A percentile compares a stretch with the other conserved stretches of the same genome.
phyloP scores from a whole-genome alignment of 2,113 vertebrate species.

The Ptilorrhoa leucosticta region DNA sequence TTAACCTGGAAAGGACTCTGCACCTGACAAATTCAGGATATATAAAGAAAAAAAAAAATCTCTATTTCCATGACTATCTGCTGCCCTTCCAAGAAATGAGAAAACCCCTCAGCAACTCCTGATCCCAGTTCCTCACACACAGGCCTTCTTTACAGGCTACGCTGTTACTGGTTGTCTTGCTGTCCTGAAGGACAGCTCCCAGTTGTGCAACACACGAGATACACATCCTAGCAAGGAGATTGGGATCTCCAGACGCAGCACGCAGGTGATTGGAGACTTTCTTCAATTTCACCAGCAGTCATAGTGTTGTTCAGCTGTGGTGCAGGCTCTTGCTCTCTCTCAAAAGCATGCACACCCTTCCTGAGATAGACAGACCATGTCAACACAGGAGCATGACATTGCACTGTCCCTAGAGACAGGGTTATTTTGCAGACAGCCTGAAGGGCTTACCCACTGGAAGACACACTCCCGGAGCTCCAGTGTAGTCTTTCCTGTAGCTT shows the following conservation, averaged over 20 bases:
- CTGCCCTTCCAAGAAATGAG: neutral
- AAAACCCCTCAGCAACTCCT: neutral
- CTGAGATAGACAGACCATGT: neutral
- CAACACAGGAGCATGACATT: rapidly evolving
- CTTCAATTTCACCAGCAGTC: neutral
- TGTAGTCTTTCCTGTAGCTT: neutral
- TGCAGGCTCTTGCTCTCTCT: neutral
- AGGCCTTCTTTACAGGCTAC: neutral
- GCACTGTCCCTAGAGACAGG: neutral
- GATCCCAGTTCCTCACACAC: neutral
- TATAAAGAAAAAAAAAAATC: neutral
- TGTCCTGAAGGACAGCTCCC: neutral
- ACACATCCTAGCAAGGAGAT: rapidly evolving
- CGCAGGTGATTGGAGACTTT: neutral
- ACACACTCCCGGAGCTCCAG: neutral
- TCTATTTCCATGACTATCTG: neutral
- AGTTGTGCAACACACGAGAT: rapidly evolving
- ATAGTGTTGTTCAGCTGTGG: neutral
- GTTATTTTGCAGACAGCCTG: neutral
- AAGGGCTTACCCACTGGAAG: neutral
- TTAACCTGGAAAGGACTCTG: neutral
- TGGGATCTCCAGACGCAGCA: neutral
- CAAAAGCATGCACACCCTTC: rapidly evolving
- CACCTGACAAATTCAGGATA: neutral
- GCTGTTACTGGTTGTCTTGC: neutral